phyloP scores from a whole-genome alignment of 2,113 vertebrate species.

The zebrafish (Danio rerio) region GRCz12tu NC_133200.1:33406001-33406500 shows the following conservation, averaged over 20 bases:
- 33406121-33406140: slow-evolving; percentile 73
- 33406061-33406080: slow-evolving; percentile 69
- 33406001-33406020: slow-evolving; percentile 46
- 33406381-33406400: slow-evolving; percentile 7
- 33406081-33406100: slow-evolving; percentile 70
- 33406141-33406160: slow-evolving; percentile 78
- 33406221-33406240: slow-evolving; percentile 72
- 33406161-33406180: slow-evolving; percentile 76
- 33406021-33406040: slow-evolving; percentile 57
- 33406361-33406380: slow-evolving; percentile 67
- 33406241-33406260: slow-evolving; percentile 69
- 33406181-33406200: slow-evolving; percentile 73
- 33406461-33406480: slow-evolving; percentile 74
- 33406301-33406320: slow-evolving; percentile 72
- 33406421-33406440: slow-evolving; percentile 50
- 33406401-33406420: background rate
- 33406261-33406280: slow-evolving; percentile 75
- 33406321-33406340: slow-evolving; percentile 67
- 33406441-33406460: slow-evolving; percentile 73
- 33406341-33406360: slow-evolving; percentile 70
- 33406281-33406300: slow-evolving; percentile 78
- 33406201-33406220: slow-evolving; percentile 69
- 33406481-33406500: slow-evolving; percentile 74
- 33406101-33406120: slow-evolving; percentile 63
- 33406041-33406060: slow-evolving; percentile 72